A percentile compares a stretch with the other conserved stretches of the same genome.
Conservation (phyloP, 2,888 invertebrate genomes). For the Sicus ferrugineus region DNA sequence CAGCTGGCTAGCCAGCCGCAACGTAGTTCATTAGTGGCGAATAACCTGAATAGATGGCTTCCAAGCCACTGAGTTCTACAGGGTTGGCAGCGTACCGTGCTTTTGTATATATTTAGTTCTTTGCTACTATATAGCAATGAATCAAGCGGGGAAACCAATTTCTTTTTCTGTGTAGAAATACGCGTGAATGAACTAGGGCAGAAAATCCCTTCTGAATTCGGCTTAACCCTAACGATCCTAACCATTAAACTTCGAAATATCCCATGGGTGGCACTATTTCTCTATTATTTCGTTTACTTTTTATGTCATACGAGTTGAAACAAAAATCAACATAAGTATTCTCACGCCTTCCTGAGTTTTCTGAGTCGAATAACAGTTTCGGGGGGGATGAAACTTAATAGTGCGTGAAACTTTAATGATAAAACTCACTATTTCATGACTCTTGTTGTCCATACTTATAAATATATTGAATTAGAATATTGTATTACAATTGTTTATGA, state of each 20-base stretch:
- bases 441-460: too few relatives aligned
- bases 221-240: too few relatives aligned
- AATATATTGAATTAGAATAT: too few relatives aligned
- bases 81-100: neutral
- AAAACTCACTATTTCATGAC: too few relatives aligned
- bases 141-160: conserved; percentile 36
- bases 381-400: too few relatives aligned
- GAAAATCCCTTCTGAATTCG: too few relatives aligned
- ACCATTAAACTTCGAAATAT: too few relatives aligned
- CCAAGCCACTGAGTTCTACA: conserved; percentile 38
- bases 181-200: conserved; percentile 36
- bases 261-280: too few relatives aligned
- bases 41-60: conserved; percentile 43
- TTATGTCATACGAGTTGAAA: neutral
- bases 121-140: conserved; percentile 33
- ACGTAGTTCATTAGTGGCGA: conserved; percentile 17
- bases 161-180: conserved; percentile 22
- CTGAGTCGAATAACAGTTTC: too few relatives aligned
- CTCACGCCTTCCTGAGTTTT: too few relatives aligned
- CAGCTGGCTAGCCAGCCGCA: neutral
- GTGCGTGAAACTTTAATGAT: too few relatives aligned
- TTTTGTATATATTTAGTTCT: neutral
- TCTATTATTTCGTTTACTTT: too few relatives aligned
- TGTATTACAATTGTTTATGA: neutral
- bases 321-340: neutral